Percentiles rank a stretch among this genome's conserved stretches.
Evolutionary conservation across 2,113 vertebrate species (phyloP).

Genomic region (Brienomyrus brachyistius): DNA sequence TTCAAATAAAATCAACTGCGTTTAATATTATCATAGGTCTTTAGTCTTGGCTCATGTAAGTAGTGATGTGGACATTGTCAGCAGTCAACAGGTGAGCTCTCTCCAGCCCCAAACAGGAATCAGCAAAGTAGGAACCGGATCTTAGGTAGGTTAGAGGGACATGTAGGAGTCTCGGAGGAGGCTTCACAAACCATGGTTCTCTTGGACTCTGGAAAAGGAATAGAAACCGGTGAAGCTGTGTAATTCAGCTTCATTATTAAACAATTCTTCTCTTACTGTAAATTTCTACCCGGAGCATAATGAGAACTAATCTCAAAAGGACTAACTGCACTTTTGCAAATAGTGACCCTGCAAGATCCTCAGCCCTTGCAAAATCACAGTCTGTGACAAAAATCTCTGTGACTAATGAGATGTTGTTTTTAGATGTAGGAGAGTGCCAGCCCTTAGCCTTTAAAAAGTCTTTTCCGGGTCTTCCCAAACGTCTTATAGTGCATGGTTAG

Average conservation of each 20-base stretch:
- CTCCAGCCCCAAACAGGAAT: neutral
- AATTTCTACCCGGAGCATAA: neutral
- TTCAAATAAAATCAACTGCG: neutral
- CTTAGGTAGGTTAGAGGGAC: neutral
- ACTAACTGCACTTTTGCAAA: neutral
- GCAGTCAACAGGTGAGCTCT: neutral
- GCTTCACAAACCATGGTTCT: neutral
- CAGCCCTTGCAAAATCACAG: neutral
- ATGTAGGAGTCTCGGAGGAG: neutral
- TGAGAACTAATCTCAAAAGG: neutral
- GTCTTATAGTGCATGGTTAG: neutral
- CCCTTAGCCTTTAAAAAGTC: neutral
- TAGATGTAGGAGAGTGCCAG: neutral
- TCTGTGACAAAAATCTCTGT: neutral
- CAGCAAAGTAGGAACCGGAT: neutral
- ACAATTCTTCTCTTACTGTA: neutral
- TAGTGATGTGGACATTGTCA: neutral
- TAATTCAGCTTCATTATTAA: neutral
- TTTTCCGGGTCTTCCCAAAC: neutral
- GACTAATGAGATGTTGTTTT: neutral
- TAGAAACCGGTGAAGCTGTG: neutral
- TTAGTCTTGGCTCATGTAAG: neutral
- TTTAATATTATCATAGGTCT: neutral
- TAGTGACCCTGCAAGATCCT: neutral
- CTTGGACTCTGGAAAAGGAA: neutral